Evolutionary conservation across 2,113 vertebrate genomes (phyloP).

Genomic region (Saguinus imperator): DNA sequence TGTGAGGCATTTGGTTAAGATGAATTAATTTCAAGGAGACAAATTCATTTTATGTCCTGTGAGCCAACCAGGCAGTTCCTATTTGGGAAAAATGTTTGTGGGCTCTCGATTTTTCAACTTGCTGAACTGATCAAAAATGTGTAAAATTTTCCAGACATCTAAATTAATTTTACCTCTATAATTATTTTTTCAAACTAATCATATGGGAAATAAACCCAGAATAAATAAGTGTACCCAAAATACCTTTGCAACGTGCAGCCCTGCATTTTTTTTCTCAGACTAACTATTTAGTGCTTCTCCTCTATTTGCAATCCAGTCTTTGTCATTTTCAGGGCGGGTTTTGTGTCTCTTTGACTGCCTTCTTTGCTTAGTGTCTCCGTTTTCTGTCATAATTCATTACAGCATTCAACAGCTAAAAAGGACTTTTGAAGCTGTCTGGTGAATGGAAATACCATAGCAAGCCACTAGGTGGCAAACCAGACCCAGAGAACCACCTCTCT

Average conservation of each 20-base stretch:
- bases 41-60: neutral
- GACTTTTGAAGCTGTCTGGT: neutral
- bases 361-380: constrained; percentile 7
- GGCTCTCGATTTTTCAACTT: neutral
- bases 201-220: neutral
- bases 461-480: constrained; percentile 54
- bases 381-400: neutral
- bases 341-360: neutral
- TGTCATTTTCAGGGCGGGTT: neutral
- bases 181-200: neutral
- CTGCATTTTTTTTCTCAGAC: neutral
- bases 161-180: neutral
- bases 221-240: neutral
- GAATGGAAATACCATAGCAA: neutral
- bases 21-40: neutral
- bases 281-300: neutral
- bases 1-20: neutral
- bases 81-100: neutral
- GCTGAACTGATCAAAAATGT: neutral
- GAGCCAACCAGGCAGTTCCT: neutral
- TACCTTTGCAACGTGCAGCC: neutral
- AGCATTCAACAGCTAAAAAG: neutral
- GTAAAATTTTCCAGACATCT: neutral
- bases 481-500: neutral
- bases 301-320: neutral